Evolutionary conservation across 2,888 invertebrate genomes (phyloP).

Genomic region (Latrodectus elegans): DNA sequence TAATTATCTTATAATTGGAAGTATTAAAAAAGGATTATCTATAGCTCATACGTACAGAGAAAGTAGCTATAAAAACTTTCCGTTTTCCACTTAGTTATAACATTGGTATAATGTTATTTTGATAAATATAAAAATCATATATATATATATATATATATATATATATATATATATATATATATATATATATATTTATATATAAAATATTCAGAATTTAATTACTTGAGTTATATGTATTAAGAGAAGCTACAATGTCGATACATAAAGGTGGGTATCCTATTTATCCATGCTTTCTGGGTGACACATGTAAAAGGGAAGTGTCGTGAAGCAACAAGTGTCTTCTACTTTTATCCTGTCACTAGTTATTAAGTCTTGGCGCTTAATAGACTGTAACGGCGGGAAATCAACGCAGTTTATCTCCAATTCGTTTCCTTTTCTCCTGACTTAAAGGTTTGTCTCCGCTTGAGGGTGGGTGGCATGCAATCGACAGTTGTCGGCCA

Average conservation of each 20-base stretch:
- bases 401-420: slow-evolving; percentile 25
- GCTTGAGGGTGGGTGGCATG: background rate
- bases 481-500: slow-evolving; percentile 19
- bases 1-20: too few species aligned
- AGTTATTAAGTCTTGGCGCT: background rate
- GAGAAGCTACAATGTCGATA: background rate
- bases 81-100: too few species aligned
- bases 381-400: background rate
- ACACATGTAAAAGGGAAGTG: slow-evolving; percentile 1
- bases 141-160: too few species aligned
- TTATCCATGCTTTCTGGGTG: too few species aligned
- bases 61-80: too few species aligned
- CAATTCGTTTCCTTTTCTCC: slow-evolving; percentile 31
- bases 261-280: too few species aligned
- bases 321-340: slow-evolving; percentile 1
- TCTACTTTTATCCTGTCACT: background rate
- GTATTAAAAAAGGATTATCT: too few species aligned
- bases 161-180: too few species aligned
- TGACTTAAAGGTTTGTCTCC: slow-evolving; percentile 1
- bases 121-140: background rate
- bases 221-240: background rate
- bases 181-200: too few species aligned
- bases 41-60: too few species aligned
- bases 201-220: background rate
- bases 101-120: background rate